A percentile compares a stretch with the other conserved stretches of the same genome.
These are phyloP conservation scores for Augiades crinisus DNA, from an alignment of 2,888 invertebrate species.

Conservation along the genomic window DNA sequence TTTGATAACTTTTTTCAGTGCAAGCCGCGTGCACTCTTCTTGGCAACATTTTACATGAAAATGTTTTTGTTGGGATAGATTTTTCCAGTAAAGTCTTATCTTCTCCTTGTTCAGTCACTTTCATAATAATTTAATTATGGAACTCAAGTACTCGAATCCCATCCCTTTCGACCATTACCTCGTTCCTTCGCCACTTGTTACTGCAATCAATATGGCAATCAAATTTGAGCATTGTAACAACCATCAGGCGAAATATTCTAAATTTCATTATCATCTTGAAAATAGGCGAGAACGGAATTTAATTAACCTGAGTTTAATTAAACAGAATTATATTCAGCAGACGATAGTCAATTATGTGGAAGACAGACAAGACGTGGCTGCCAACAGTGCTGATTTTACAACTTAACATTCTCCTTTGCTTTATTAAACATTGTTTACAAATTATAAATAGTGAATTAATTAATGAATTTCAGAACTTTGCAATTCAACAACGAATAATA, in stretches of 20 bases:
- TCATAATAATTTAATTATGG: background rate
- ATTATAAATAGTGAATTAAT: background rate
- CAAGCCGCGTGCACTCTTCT: too few species aligned
- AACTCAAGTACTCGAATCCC: background rate
- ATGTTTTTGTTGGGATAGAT: too few species aligned
- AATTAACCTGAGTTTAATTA: slow-evolving; percentile 42
- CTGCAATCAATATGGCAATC: slow-evolving; percentile 5
- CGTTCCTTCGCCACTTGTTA: background rate
- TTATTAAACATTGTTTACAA: slow-evolving; percentile 6
- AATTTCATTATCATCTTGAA: slow-evolving; percentile 36
- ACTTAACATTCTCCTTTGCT: background rate
- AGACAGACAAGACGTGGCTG: slow-evolving; percentile 10
- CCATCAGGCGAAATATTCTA: slow-evolving; percentile 37
- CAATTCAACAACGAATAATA: background rate
- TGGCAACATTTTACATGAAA: too few species aligned
- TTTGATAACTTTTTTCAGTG: too few species aligned
- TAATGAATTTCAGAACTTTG: background rate
- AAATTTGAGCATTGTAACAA: slow-evolving; percentile 24
- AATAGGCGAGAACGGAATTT: slow-evolving; percentile 44
- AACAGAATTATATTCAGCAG: slow-evolving; percentile 40
- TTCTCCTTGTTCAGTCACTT: background rate
- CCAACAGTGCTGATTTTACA: background rate
- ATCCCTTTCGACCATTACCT: background rate
- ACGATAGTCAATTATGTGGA: slow-evolving; percentile 7
- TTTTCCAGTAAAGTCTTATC: too few species aligned